phyloP scores from a whole-genome alignment of 2,888 invertebrate species.

The Ganaspis brasiliensis region DNA sequence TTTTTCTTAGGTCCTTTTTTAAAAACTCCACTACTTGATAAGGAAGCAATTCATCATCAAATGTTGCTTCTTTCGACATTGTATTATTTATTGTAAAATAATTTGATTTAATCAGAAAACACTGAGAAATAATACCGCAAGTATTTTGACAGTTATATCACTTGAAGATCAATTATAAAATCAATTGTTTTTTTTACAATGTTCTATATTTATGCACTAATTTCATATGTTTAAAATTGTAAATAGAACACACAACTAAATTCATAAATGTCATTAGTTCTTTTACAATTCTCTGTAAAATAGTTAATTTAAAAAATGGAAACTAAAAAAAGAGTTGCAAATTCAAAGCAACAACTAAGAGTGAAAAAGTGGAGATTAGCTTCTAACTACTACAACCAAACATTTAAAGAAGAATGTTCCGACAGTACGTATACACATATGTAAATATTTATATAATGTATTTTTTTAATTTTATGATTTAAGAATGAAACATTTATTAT shows the following conservation, averaged over 20 bases:
- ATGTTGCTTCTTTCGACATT: not conserved
- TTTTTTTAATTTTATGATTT: not conserved
- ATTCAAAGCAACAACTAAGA: not conserved
- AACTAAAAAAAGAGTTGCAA: not conserved
- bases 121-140: too few relatives aligned
- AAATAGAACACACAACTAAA: not conserved
- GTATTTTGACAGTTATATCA: not conserved
- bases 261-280: not conserved
- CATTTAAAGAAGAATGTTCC: not conserved
- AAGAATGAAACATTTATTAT: too few relatives aligned
- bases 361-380: not conserved
- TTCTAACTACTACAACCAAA: not conserved
- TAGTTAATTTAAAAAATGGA: not conserved
- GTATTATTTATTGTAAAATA: not conserved
- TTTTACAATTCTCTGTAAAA: not conserved
- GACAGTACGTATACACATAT: not conserved
- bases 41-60: not conserved
- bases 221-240: not conserved
- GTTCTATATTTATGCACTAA: not conserved
- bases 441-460: not conserved
- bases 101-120: too few relatives aligned
- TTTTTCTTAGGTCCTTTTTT: not conserved
- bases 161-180: not conserved
- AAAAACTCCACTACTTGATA: constrained; percentile 4
- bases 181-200: not conserved